A percentile compares a stretch with the other conserved stretches of the same genome.
These are phyloP conservation scores for Cheilosia vulpina DNA, from an alignment of 2,888 invertebrate genomes.

Conservation along the genomic window DNA sequence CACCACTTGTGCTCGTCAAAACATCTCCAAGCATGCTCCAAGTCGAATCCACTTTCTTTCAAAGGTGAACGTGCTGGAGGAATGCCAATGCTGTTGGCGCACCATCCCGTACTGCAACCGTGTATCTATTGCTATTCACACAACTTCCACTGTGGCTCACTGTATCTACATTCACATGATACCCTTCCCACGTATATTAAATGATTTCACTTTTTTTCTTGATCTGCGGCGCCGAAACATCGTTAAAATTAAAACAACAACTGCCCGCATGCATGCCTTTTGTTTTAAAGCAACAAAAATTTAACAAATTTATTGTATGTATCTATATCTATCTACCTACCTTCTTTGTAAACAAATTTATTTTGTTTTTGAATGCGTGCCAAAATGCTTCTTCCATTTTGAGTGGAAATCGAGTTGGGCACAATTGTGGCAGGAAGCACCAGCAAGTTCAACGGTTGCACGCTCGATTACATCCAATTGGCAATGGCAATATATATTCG, in stretches of 20 bases:
- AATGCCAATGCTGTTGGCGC: slow-evolving; percentile 13
- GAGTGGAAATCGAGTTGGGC: slow-evolving; percentile 44
- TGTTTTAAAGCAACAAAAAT: slow-evolving; percentile 26
- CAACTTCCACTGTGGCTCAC: slow-evolving; percentile 24
- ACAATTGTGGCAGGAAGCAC: slow-evolving; percentile 43
- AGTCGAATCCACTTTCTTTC: slow-evolving; percentile 25
- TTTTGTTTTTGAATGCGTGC: slow-evolving; percentile 55
- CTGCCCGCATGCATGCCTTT: slow-evolving; percentile 1
- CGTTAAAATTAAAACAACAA: slow-evolving; percentile 11
- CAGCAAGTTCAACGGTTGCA: slow-evolving; percentile 57
- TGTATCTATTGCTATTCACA: not conserved
- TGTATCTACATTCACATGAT: slow-evolving; percentile 4
- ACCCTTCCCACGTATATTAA: slow-evolving; percentile 41
- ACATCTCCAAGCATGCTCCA: not conserved
- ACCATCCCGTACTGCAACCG: not conserved
- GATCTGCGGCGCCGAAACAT: slow-evolving; percentile 14
- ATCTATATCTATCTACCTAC: not conserved
- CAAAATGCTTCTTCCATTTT: slow-evolving; percentile 38
- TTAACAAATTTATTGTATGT: not conserved
- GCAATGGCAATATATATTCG: slow-evolving; percentile 12
- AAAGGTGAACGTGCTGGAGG: slow-evolving; percentile 14
- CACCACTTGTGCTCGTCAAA: not conserved
- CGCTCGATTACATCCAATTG: slow-evolving; percentile 55
- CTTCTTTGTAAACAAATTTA: slow-evolving; percentile 30
- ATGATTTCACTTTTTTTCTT: slow-evolving; percentile 41